phyloP scores from a whole-genome alignment of 2,797 vertebrate genomes.

The Macrochelys suwanniensis region DNA sequence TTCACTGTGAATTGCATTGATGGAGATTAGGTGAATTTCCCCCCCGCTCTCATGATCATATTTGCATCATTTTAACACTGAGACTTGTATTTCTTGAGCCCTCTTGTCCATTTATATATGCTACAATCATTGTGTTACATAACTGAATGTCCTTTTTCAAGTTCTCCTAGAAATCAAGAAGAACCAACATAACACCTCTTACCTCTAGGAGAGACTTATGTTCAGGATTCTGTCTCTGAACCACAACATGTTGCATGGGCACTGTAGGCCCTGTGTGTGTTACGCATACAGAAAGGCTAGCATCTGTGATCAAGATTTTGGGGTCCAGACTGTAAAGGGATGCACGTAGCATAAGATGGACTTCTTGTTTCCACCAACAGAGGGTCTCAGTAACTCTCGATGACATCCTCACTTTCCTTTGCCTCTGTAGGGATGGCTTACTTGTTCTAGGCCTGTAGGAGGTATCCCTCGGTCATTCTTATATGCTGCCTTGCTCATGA shows the following conservation, averaged over 20 bases:
- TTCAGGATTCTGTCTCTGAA: background rate
- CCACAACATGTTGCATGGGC: background rate
- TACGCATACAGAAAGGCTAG: background rate
- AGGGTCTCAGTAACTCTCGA: background rate
- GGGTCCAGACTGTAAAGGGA: background rate
- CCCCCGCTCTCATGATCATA: background rate
- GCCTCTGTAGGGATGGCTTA: background rate
- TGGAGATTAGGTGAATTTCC: background rate
- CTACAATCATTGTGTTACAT: background rate
- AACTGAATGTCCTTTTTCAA: background rate
- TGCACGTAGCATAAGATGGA: background rate
- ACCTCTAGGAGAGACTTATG: background rate
- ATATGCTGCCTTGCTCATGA: background rate
- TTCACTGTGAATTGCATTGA: background rate
- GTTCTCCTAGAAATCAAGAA: background rate
- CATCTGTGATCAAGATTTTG: background rate
- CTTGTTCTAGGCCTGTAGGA: background rate
- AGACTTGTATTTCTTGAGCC: background rate
- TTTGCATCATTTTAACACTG: background rate
- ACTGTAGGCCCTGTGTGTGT: background rate
- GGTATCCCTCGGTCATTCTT: background rate
- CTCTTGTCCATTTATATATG: background rate
- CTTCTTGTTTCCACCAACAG: background rate
- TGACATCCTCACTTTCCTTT: background rate
- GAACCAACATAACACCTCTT: background rate